Evolutionary conservation across 2,888 invertebrate genomes (phyloP), one percentile per base, ranked within the genome.

Genomic region (Tridacna gigas): DNA sequence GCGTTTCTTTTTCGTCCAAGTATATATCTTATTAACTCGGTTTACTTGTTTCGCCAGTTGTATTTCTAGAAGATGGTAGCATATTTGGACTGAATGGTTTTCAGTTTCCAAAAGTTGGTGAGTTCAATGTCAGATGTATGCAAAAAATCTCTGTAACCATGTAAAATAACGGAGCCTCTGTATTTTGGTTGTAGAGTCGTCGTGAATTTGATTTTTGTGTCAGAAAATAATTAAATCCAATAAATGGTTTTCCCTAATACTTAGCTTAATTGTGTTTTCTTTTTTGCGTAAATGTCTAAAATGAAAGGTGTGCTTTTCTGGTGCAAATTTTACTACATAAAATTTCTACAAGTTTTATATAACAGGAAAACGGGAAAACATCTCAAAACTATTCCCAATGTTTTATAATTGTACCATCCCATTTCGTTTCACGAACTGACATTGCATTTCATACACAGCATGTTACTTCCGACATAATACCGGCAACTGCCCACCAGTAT

Each of bases 31-130:
- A 20, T 22, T 28, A 22, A 20, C 47, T 45, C 45, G 56, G 9
- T 71, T 71, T 51, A 22, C 65, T 37, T 76, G n/a, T 76, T 76
- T 76, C 61, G 45, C 76, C 76, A 77, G 77, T 63, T 56, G 25
- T 37, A 26, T 69, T 77, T 47, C 47, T 48, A 12, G 77, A 77
- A 22, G 77, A 77, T 45, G 77, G 77, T 77, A 77, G 77, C 69
- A 60, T 69, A 56, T n/a, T 77, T 60, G 77, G 77, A 60, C 60
- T 69, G 28, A 77, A 77, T 56, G 77, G 77, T 51, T 60, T 77
- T 69, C 48, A 45, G 45, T 67, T 77, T 69, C 77, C 67, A 37
- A 77, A 77, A 12, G 25, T 67, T 69, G 77, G 77, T 77, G 77
- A 77, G 77, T 77, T 60, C 15, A 61, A 63, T 63, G 47, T 47